Conservation (phyloP, 2,113 vertebrate genomes). For the Orycteropus afer region DNA sequence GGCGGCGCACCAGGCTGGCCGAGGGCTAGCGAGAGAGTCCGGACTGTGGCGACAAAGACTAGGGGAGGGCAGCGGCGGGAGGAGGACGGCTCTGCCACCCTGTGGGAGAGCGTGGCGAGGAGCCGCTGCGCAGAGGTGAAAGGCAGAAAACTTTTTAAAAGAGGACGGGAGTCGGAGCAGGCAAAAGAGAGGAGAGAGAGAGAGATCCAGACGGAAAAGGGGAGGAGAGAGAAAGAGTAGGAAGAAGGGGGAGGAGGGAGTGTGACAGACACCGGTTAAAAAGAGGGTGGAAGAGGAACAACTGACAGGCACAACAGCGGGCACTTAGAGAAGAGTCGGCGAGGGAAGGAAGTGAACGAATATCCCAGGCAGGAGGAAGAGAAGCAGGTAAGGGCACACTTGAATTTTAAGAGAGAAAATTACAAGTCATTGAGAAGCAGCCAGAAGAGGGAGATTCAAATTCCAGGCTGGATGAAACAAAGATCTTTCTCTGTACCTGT, state of each 20-base stretch:
- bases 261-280: slow-evolving; percentile 73
- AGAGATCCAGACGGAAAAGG: background rate
- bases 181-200: slow-evolving; percentile 45
- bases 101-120: slow-evolving; percentile 13
- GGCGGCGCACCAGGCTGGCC: rapidly evolving
- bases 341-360: slow-evolving; percentile 66
- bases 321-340: slow-evolving; percentile 46
- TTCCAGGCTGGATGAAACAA: background rate
- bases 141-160: slow-evolving; percentile 72
- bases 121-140: slow-evolving; percentile 51
- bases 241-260: slow-evolving; percentile 79
- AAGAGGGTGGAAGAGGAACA: slow-evolving; percentile 82
- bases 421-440: background rate
- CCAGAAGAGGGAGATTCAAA: slow-evolving; percentile 37
- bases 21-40: background rate
- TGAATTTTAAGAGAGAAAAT: slow-evolving; percentile 39
- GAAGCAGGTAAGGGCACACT: slow-evolving; percentile 80
- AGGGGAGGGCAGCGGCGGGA: background rate
- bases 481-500: slow-evolving; percentile 47
- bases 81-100: background rate
- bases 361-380: slow-evolving; percentile 54
- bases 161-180: slow-evolving; percentile 69
- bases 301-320: slow-evolving; percentile 73
- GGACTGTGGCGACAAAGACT: background rate
- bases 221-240: background rate